Percentiles rank a stretch among this genome's conserved stretches.
phyloP scores from a whole-genome alignment of 2,797 vertebrate genomes.

The Lates japonicus region DNA sequence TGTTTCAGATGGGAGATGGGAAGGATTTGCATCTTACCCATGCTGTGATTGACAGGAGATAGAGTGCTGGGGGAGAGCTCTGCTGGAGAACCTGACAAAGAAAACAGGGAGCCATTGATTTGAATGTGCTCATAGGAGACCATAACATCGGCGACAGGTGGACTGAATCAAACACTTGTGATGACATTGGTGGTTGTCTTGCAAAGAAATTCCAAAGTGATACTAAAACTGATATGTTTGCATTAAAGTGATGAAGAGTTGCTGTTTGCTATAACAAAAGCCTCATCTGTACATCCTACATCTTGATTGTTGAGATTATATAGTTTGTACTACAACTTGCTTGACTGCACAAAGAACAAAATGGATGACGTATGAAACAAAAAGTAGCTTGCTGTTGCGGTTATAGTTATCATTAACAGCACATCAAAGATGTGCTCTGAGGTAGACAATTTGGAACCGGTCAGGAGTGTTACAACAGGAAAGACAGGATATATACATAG shows the following conservation, averaged over 20 bases:
- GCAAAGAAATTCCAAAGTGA: constrained; percentile 25
- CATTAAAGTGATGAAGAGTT: constrained; percentile 1
- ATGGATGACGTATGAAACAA: constrained; percentile 10
- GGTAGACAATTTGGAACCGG: no score
- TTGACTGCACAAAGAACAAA: background rate
- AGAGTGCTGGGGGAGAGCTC: constrained; percentile 97
- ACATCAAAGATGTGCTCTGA: background rate
- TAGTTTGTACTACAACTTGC: background rate
- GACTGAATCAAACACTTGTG: constrained; percentile 7
- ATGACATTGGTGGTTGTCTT: constrained; percentile 10
- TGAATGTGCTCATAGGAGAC: constrained; percentile 5
- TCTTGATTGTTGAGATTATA: constrained; percentile 1
- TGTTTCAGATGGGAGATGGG: background rate
- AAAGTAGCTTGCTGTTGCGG: background rate
- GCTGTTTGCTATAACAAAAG: constrained; percentile 1
- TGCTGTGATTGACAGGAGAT: constrained; percentile 97
- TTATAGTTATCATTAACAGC: constrained; percentile 11
- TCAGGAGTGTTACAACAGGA: background rate
- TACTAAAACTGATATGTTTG: background rate
- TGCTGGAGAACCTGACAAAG: constrained; percentile 93
- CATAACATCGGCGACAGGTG: background rate
- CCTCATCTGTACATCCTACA: background rate
- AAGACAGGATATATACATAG: background rate
- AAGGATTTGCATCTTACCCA: constrained; percentile 88
- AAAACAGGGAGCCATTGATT: constrained; percentile 31